These are phyloP conservation scores for Glomeris maerens DNA, from an alignment of 1,140 invertebrate genomes.

Conservation along the genomic window DNA sequence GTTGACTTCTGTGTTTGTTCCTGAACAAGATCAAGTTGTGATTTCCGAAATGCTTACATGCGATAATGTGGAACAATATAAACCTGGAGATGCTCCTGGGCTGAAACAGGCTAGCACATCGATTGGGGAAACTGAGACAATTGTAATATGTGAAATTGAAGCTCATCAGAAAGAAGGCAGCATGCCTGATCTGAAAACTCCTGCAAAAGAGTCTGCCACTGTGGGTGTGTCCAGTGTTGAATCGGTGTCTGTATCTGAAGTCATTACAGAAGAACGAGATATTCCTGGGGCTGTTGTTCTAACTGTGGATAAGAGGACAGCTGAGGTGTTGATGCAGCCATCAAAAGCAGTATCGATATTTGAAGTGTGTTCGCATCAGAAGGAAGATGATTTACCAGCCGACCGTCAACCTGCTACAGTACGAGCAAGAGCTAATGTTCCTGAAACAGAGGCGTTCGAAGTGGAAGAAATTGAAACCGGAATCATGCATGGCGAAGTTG, in stretches of 20 bases:
- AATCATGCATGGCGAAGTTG: not conserved
- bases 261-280: not conserved
- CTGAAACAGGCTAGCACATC: too few relatives aligned
- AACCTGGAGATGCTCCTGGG: too few relatives aligned
- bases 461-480: not conserved
- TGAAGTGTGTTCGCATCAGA: slow-evolving; percentile 22
- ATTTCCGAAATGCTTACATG: too few relatives aligned
- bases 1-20: too few relatives aligned
- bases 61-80: too few relatives aligned
- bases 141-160: too few relatives aligned
- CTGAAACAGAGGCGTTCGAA: slow-evolving; percentile 3
- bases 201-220: too few relatives aligned
- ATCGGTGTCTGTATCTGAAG: not conserved
- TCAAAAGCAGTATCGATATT: slow-evolving; percentile 31
- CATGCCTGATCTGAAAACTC: too few relatives aligned
- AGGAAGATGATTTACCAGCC: slow-evolving; percentile 23
- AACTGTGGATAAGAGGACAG: not conserved
- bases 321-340: slow-evolving; percentile 31
- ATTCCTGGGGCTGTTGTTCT: not conserved
- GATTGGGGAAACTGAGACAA: too few relatives aligned
- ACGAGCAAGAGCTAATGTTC: slow-evolving; percentile 25
- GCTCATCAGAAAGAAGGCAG: too few relatives aligned
- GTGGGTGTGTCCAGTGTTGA: too few relatives aligned
- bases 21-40: too few relatives aligned
- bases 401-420: slow-evolving; percentile 28